Base-by-base conservation (phyloP, 2,113 vertebrate species). In the Chlamydotis undulata region DNA sequence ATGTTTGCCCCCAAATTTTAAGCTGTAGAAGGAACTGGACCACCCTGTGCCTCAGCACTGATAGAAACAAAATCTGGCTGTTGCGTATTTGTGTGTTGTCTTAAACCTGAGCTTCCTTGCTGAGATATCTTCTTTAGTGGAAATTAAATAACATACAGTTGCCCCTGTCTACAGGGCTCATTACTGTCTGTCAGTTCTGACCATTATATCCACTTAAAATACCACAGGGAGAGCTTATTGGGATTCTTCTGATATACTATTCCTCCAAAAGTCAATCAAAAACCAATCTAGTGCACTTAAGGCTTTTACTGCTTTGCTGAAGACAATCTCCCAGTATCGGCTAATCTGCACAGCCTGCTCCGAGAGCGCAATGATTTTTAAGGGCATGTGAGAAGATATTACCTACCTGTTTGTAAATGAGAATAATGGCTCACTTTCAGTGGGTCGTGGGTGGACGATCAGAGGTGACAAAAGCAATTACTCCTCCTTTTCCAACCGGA, bases 241-340 rank as follows among this genome's bases (percentile, higher is more conserved):
- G 92, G 89, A 96, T 94, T 95, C 93, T 93, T 95, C 96, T 94
- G 96, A 97, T 96, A 95, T 94, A 95, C 93, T 95, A 28, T 96
- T 95, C 93, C 94, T 96, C 94, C 84, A 87, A 97, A 97, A 97
- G 97, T 97, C 97, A 97, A 97, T 97, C 93, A 94, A 97, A 97
- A 97, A 94, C 94, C 97, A 97, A 97, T 97, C 96, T 94, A 97
- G 76, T 93, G 96, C 95, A 96, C 96, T 97, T 97, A 97, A 84
- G 87, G 96, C 97, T 97, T 97, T 97, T 97, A 96, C 96, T 96
- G 92, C 92, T 91, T 96, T 97, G 95, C 95, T 94, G 94, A 90
- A 95, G 91, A 92, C 82, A 91, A 84, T 94, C 95, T 97, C 90
- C 52, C 53, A 22, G 82, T 94, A 96, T 96, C 35, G 10, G 97